These are phyloP conservation scores for Trichoplusia ni DNA, from an alignment of 1,140 invertebrate species.

Conservation along the genomic window DNA sequence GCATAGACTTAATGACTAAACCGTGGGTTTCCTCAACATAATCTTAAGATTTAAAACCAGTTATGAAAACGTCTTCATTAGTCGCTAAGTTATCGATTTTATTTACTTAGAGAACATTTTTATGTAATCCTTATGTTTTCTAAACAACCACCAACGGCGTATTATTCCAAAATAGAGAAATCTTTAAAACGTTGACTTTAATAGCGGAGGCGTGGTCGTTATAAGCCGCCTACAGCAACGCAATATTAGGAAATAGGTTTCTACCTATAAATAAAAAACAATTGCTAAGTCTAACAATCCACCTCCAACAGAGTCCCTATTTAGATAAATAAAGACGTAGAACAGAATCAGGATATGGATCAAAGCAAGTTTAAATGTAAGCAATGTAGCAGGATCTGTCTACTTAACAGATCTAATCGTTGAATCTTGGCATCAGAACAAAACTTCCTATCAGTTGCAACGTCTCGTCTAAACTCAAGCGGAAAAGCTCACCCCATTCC, in stretches of 20 bases:
- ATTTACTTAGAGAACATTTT: too few species aligned
- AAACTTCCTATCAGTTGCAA: not conserved
- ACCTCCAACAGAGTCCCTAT: too few species aligned
- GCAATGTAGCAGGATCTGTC: not conserved
- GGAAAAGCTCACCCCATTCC: not conserved
- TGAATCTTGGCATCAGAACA: not conserved
- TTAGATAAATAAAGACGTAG: too few species aligned
- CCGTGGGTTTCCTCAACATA: too few species aligned
- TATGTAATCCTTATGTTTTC: not conserved
- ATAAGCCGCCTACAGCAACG: slow-evolving; percentile 8
- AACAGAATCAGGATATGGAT: too few species aligned
- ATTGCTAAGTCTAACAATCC: too few species aligned
- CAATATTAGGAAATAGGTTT: slow-evolving; percentile 3
- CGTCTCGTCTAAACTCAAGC: not conserved
- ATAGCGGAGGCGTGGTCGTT: slow-evolving; percentile 1
- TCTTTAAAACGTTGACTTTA: not conserved
- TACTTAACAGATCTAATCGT: not conserved
- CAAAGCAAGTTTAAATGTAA: too few species aligned
- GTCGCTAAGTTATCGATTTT: too few species aligned
- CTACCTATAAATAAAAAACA: not conserved
- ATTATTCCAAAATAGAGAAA: slow-evolving; percentile 24
- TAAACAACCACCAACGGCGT: not conserved
- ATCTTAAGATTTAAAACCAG: too few species aligned
- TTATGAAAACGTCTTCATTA: too few species aligned
- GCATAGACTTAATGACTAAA: too few species aligned